Evolutionary conservation across 2,888 invertebrate genomes (phyloP), one percentile per base, ranked within the genome.

Genomic region (Noctua comes): DNA sequence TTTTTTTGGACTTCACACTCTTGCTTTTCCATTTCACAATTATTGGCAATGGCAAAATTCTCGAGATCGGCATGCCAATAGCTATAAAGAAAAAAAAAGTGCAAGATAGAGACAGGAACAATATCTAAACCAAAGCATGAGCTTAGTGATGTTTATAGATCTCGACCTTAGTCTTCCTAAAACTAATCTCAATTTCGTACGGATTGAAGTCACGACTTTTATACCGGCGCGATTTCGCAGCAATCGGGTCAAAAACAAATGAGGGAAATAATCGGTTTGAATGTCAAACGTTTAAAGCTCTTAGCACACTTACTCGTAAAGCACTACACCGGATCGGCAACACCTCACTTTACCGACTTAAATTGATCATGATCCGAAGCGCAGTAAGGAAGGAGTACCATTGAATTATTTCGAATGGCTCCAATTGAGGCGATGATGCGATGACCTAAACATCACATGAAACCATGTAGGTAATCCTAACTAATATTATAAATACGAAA

Each of bases 181-280:
- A 82, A 66, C 31, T 43, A 68, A 85, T 85, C 82, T 68, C 46
- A 65, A 64, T 85, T 86, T 57, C 46, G 66, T 24, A 68, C 76
- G 48, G 48, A 86, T 86, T 86, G 69, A 48, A 86, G 82, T 86
- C 83, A 81, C 81, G 81, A 81, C 62, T 81, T 66, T n/a, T 27
- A 81, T 31, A 80, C 73, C 57, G 36, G 0, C 43, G 66, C 43
- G n/a, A 82, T 64, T 59, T n/a, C 8, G 16, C 75, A 51, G 75
- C 27, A 82, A 69, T 86, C 75, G 64, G n/a, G 51, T 59, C 69
- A 64, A 57, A 82, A 86, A 76, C 64, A 76, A 82, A 86, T 82
- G 82, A 70, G 68, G 57, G 24, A 70, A 86, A 77, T 73, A 83
- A 87, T 79, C 85, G 40, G 43, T 72, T 65, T 80, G 64, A 84